Percentiles rank a stretch among this genome's conserved stretches.
Evolutionary conservation across 2,113 vertebrate species (phyloP).

Genomic region (Heloderma charlesbogerti): DNA sequence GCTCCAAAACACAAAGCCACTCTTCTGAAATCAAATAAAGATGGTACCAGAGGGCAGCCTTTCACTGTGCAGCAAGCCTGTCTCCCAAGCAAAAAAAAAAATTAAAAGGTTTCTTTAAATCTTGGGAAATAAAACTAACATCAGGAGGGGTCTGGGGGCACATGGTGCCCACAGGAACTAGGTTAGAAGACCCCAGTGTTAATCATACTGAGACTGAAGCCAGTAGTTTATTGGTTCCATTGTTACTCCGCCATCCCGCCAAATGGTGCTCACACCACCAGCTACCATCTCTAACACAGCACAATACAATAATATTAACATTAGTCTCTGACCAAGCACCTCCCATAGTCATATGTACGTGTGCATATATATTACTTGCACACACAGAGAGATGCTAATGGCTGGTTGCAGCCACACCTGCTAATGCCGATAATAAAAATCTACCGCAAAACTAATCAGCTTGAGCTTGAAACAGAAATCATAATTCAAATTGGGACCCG

Average conservation of each 20-base stretch:
- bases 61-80: no score
- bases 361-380: not conserved
- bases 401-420: not conserved
- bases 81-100: no score
- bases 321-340: not conserved
- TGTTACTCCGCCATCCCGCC: no score
- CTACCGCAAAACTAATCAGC: conserved; percentile 52
- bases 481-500: conserved; percentile 66
- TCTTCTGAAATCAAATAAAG: no score
- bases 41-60: no score
- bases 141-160: no score
- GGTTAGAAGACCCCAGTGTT: not conserved
- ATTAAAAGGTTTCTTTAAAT: no score
- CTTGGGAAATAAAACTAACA: no score
- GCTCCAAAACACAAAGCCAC: no score
- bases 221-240: not conserved
- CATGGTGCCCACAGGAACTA: no score
- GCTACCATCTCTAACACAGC: not conserved
- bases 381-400: not conserved
- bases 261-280: not conserved
- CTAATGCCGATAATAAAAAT: conserved; percentile 64
- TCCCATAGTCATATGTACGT: not conserved
- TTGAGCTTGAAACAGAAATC: conserved; percentile 60
- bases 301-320: not conserved
- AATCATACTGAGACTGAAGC: not conserved